Percentiles rank a stretch among this genome's conserved stretches.
Evolutionary conservation across 1,140 invertebrate species (phyloP).

Genomic region (Aphaenogaster ashmeadi): DNA sequence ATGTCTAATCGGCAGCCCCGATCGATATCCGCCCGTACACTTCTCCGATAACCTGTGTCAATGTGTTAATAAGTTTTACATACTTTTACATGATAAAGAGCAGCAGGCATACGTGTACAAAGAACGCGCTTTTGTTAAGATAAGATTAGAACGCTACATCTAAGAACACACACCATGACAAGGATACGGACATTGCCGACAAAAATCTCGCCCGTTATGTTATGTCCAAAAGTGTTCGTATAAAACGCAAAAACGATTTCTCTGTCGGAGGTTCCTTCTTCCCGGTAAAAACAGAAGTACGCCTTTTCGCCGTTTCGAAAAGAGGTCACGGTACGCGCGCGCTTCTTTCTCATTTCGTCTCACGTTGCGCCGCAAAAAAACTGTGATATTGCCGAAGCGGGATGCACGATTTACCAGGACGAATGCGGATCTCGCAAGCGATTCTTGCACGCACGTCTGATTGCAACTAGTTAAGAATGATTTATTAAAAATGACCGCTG

Average conservation of each 20-base stretch:
- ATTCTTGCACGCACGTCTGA: neutral
- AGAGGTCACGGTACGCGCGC: slow-evolving; percentile 1
- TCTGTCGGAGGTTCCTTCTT: neutral
- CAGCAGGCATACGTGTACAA: slow-evolving; percentile 82
- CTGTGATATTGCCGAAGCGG: slow-evolving; percentile 42
- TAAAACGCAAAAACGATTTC: slow-evolving; percentile 16
- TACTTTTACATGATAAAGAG: slow-evolving; percentile 73
- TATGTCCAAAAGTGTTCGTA: neutral
- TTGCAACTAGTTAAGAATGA: neutral
- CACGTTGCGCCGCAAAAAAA: slow-evolving; percentile 50
- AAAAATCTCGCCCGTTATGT: slow-evolving; percentile 32
- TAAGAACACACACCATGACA: slow-evolving; percentile 76
- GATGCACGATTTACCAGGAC: slow-evolving; percentile 48
- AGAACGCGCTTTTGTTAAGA: slow-evolving; percentile 74
- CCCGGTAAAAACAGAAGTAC: slow-evolving; percentile 1
- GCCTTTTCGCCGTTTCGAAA: neutral
- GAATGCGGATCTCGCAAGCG: slow-evolving; percentile 51
- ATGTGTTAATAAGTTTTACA: slow-evolving; percentile 58
- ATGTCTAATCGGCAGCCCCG: slow-evolving; percentile 23
- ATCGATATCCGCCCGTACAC: slow-evolving; percentile 37
- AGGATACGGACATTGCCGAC: slow-evolving; percentile 67
- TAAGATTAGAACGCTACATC: slow-evolving; percentile 76
- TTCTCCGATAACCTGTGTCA: slow-evolving; percentile 48
- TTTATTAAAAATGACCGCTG: neutral
- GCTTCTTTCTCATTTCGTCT: slow-evolving; percentile 56